phyloP scores from a whole-genome alignment of 1,140 invertebrate species.

The Eumeta japonica region DNA sequence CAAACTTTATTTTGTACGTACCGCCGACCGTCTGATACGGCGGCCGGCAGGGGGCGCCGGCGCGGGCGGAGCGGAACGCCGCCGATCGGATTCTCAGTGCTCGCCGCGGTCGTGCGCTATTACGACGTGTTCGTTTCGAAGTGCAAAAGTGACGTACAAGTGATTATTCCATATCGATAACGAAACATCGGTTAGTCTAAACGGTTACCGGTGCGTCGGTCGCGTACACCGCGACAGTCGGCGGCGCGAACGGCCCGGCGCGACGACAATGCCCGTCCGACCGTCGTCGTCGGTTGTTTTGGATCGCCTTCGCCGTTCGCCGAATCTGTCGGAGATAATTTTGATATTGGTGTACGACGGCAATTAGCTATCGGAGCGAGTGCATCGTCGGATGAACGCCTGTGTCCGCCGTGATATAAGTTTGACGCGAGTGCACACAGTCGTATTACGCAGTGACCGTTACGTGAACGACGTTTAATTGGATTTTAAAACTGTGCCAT shows the following conservation, averaged over 20 bases:
- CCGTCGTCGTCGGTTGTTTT: slow-evolving; percentile 44
- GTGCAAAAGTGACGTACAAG: too few relatives aligned
- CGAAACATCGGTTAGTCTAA: too few relatives aligned
- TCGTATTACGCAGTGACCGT: too few relatives aligned
- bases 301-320: slow-evolving; percentile 35
- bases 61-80: slow-evolving; percentile 22
- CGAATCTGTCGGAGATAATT: slow-evolving; percentile 36
- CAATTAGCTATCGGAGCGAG: slow-evolving; percentile 32
- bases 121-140: slow-evolving; percentile 29
- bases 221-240: too few relatives aligned
- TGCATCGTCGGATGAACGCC: too few relatives aligned
- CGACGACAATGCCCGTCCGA: slow-evolving; percentile 43
- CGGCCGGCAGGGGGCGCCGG: slow-evolving; percentile 26
- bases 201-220: too few relatives aligned
- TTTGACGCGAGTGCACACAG: too few relatives aligned
- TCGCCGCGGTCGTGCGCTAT: slow-evolving; percentile 25
- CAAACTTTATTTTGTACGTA: slow-evolving; percentile 57
- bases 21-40: slow-evolving; percentile 35
- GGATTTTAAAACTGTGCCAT: too few relatives aligned
- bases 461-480: too few relatives aligned
- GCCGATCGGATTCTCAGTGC: slow-evolving; percentile 37
- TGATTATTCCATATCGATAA: too few relatives aligned
- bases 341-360: slow-evolving; percentile 49
- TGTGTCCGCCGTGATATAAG: too few relatives aligned
- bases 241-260: too few relatives aligned